A percentile compares a stretch with the other conserved stretches of the same genome.
phyloP scores from a whole-genome alignment of 2,888 invertebrate genomes.

The Rhorus exstirpatorius region DNA sequence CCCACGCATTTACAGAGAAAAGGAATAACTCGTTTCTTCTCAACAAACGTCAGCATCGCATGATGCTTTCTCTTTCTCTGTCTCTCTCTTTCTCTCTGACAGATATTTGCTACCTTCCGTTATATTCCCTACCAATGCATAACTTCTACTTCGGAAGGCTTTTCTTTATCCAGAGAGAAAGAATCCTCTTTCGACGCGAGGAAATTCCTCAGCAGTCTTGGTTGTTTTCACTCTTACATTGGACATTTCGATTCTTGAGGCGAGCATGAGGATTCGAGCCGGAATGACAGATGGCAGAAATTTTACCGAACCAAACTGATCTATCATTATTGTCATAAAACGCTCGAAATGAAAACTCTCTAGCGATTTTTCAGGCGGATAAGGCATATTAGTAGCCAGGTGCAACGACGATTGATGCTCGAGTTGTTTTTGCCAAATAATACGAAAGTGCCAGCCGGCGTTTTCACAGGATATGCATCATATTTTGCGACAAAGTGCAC shows the following conservation, averaged over 20 bases:
- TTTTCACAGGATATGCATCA: constrained; percentile 11
- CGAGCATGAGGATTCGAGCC: not conserved
- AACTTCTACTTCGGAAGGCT: not conserved
- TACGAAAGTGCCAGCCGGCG: not conserved
- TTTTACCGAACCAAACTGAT: constrained; percentile 24
- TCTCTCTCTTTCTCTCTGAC: not conserved
- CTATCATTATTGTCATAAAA: constrained; percentile 36
- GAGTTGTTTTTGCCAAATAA: not conserved
- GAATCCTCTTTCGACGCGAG: not conserved
- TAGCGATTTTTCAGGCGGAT: constrained; percentile 18
- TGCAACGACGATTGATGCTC: constrained; percentile 4
- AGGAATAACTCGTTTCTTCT: constrained; percentile 34
- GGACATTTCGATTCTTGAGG: not conserved
- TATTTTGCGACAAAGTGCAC: not conserved
- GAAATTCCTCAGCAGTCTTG: constrained; percentile 16
- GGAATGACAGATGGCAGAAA: constrained; percentile 19
- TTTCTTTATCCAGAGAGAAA: constrained; percentile 15
- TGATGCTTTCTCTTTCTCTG: constrained; percentile 1
- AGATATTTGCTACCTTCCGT: constrained; percentile 7
- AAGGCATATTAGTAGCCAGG: constrained; percentile 9
- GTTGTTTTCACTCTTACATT: constrained; percentile 2
- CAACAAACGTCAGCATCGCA: constrained; percentile 25
- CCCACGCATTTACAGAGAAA: constrained; percentile 50
- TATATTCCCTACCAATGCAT: constrained; percentile 6
- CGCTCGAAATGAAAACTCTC: not conserved